Base-by-base conservation (phyloP, 2,888 invertebrate genomes). In the Diaperis boleti region DNA sequence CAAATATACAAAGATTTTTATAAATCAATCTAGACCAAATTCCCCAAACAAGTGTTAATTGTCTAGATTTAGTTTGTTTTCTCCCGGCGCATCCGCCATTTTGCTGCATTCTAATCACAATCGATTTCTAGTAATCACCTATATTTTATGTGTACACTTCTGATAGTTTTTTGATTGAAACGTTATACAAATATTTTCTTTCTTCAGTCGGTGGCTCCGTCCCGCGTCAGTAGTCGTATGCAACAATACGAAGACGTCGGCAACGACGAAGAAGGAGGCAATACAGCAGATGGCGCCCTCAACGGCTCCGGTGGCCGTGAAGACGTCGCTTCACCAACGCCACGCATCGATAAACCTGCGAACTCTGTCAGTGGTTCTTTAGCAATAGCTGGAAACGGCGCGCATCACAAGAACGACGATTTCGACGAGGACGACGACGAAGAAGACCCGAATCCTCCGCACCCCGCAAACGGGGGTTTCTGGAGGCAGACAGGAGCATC, bases 401-500 rank as follows among this genome's bases (percentile, higher is more conserved):
- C 67, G 65, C 69, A 62, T 42, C 62, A 61, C 50, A 62, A 54
- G 42, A 41, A 68, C 68, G 69, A 76, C 67, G 77, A 80, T 69
- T 73, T 75, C 74, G 79, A 78, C 66, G 79, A 79, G 47, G 76
- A 78, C 68, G 74, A 75, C 56, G 74, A 74, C 50, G 72, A 73
- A 57, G 75, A 72, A 49, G 73, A 71, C 49, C 59, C 64, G 41
- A 62, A 67, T 64, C 69, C 66, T 44, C 70, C 65, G 42, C 62
- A 59, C 56, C 64, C 86, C 84, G 77, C 82, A 78, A 75, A 81
- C 80, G 83, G 84, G 79, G 83, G 80, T 69, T 81, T 76, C 72
- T 82, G 83, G 79, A 77, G 81, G 82, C 85, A 78, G 78, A 83
- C 65, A 61, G 85, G 83, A 55, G 83, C 85, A 37, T 85, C 85